Conservation (phyloP, 2,113 vertebrate genomes). For the Xiphias gladius region DNA sequence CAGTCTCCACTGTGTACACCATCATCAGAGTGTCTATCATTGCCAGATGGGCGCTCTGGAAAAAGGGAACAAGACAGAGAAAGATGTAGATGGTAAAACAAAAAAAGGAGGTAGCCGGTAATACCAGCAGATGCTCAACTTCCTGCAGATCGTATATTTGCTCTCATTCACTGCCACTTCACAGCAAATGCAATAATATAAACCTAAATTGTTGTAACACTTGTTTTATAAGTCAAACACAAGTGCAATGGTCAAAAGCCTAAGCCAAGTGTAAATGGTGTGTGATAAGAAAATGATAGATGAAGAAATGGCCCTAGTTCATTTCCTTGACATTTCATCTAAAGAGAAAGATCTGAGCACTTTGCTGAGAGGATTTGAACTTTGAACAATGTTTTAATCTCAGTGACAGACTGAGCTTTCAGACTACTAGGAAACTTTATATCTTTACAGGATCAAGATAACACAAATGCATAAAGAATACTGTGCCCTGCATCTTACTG, state of each 20-base stretch:
- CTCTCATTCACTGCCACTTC: neutral
- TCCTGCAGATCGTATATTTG: neutral
- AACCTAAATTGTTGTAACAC: neutral
- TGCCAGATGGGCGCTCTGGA: slow-evolving; percentile 94
- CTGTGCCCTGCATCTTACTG: neutral
- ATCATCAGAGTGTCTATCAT: slow-evolving; percentile 98
- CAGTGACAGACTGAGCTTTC: neutral
- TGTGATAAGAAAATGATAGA: neutral
- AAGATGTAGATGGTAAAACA: neutral
- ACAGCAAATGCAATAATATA: neutral
- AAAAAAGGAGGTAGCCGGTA: neutral
- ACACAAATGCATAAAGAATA: neutral
- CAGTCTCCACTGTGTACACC: slow-evolving; percentile 94
- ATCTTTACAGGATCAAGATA: neutral
- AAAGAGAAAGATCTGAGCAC: neutral
- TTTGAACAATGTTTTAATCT: neutral
- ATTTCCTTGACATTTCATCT: neutral
- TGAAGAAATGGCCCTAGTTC: neutral
- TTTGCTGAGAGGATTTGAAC: neutral
- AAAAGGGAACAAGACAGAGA: slow-evolving; percentile 27
- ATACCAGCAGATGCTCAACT: neutral
- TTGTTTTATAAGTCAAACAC: neutral
- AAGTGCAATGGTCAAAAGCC: neutral
- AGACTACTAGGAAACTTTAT: neutral
- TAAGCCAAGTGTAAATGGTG: neutral